phyloP scores from a whole-genome alignment of 2,113 vertebrate genomes.

The Acinonyx jubatus region DNA sequence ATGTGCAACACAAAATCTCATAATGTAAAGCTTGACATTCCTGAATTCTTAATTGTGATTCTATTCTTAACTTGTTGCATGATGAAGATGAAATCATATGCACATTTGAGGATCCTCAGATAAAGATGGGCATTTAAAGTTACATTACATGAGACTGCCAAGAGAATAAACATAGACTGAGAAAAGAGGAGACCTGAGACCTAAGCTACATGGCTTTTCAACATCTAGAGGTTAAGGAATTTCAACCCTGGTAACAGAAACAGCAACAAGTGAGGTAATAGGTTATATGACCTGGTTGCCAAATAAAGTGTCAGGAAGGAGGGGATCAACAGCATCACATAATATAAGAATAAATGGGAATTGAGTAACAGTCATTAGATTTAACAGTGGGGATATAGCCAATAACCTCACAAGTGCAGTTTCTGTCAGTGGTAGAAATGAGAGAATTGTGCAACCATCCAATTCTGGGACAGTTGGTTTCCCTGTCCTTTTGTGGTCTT shows the following conservation, averaged over 20 bases:
- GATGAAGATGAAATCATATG: neutral
- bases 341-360: neutral
- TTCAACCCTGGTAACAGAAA: neutral
- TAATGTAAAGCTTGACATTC: neutral
- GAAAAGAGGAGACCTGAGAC: neutral
- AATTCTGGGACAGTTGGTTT: neutral
- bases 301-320: conserved; percentile 22
- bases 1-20: neutral
- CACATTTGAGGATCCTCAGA: neutral
- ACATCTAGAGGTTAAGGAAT: conserved; percentile 12
- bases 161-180: neutral
- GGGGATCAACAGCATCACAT: conserved; percentile 3
- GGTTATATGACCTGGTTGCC: neutral
- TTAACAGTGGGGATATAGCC: neutral
- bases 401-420: neutral
- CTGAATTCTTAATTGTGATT: neutral
- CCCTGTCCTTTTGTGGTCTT: neutral
- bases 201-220: neutral
- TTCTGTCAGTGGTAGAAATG: neutral
- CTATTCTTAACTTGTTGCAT: neutral
- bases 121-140: neutral
- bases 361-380: neutral
- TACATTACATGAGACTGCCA: conserved; percentile 2
- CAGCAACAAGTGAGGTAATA: neutral
- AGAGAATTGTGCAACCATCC: neutral